Base-by-base conservation (phyloP, 2,888 invertebrate species). In the Leucania comma region DNA sequence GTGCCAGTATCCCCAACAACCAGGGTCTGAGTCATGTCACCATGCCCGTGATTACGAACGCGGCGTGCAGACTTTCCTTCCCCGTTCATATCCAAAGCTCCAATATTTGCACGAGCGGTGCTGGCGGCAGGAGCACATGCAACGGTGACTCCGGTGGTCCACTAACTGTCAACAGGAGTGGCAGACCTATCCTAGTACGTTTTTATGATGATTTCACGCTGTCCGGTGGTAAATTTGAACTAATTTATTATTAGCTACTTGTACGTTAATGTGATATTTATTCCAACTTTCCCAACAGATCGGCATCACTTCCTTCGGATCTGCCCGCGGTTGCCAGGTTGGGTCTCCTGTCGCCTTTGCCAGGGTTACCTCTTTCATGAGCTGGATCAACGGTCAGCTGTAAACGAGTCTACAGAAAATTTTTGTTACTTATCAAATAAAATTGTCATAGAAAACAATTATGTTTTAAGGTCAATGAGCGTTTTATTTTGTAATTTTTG, bases 111-210 rank as follows among this genome's bases (percentile, higher is more conserved):
- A 90, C n/a, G 8, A 68, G 89, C 63, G 90, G 91, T 1, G 5
- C 82, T 1, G 86, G 86, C 3, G 86, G 86, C 12, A 68, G 69
- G 14, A 82, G 89, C 42, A 87, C 88, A 5, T 93, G 94, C 80
- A 32, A 75, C 0, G 63, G 93, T 8, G 93, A 93, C 80, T 93
- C 93, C 20, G 93, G 93, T 24, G 93, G 93, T 17, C 93, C 93
- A 22, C 89, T 93, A 8, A 77, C 84, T 3, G 67, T 88, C 17
- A 58, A 22, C 6, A 89, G 86, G 1, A 75, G 87, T 50, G 78
- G 81, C 80, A 74, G 81, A 14, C 73, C 69, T 22, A 61, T 91
- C 12, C 71, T 93, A 88, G 93, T 93, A 68, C 2, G 35, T 65
- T n/a, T 48, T 2, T 8, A 48, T 9, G 0, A 48, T 48, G 5